These are phyloP conservation scores for Cirrhinus molitorella DNA, from an alignment of 2,797 vertebrate species.

Conservation along the genomic window DNA sequence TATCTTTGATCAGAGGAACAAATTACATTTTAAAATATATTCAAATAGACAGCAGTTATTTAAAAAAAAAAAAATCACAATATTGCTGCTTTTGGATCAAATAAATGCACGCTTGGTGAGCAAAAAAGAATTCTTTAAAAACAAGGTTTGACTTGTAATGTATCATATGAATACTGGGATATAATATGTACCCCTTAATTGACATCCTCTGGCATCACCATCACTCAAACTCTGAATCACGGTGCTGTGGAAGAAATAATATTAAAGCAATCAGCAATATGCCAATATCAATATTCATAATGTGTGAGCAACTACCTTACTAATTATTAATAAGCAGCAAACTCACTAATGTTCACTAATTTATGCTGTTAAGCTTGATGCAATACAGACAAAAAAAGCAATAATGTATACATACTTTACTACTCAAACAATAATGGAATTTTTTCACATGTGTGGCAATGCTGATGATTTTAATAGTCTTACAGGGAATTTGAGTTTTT, in stretches of 20 bases:
- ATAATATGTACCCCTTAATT: constrained; percentile 69
- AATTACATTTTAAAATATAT: no score
- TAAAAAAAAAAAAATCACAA: no score
- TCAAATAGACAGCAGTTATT: no score
- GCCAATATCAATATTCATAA: not conserved
- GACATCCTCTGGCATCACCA: constrained; percentile 76
- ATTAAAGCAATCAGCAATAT: not conserved
- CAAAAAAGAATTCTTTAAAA: no score
- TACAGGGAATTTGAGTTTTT: not conserved
- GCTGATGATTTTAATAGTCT: not conserved
- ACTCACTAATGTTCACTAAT: not conserved
- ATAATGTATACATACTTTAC: not conserved
- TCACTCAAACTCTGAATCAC: constrained; percentile 80
- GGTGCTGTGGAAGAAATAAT: constrained; percentile 62
- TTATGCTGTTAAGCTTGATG: not conserved
- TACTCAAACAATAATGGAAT: not conserved
- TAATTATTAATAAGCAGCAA: not conserved
- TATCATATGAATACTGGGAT: not conserved
- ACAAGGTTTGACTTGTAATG: no score
- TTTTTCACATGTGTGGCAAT: not conserved
- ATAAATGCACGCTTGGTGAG: no score
- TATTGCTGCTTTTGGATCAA: no score
- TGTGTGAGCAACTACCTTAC: not conserved
- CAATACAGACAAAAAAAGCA: not conserved
- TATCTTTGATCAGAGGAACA: no score